Percentiles rank a stretch among this genome's conserved stretches.
Evolutionary conservation across 1,140 invertebrate genomes (phyloP).

Genomic region (Drosophila azteca): DNA sequence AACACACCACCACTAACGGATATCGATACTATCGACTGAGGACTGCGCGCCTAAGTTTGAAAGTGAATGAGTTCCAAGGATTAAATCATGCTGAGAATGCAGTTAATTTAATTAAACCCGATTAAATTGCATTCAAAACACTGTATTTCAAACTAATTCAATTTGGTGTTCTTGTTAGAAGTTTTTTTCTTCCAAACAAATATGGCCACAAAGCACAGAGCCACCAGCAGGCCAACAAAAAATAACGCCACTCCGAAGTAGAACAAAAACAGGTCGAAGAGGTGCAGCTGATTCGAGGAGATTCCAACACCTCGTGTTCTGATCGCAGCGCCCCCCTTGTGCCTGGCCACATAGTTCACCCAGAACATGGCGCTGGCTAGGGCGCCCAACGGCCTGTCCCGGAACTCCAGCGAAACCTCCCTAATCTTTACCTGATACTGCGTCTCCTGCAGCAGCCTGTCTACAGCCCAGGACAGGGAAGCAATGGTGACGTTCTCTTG

Average conservation of each 20-base stretch:
- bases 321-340: conserved; percentile 84
- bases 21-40: too few relatives aligned
- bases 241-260: conserved; percentile 46
- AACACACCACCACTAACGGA: too few relatives aligned
- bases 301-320: conserved; percentile 65
- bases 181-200: conserved; percentile 49
- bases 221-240: conserved; percentile 30
- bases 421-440: conserved; percentile 82
- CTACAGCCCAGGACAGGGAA: conserved; percentile 70
- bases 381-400: conserved; percentile 85
- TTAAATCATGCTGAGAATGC: too few relatives aligned
- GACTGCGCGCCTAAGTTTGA: too few relatives aligned
- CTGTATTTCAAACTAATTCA: conserved; percentile 50
- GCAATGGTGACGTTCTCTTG: conserved; percentile 59
- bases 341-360: conserved; percentile 86
- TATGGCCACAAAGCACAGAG: conserved; percentile 29
- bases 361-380: conserved; percentile 86
- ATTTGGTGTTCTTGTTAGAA: conserved; percentile 52
- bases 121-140: not conserved
- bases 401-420: conserved; percentile 84
- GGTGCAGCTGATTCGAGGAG: conserved; percentile 63
- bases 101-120: not conserved
- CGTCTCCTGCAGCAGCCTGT: conserved; percentile 49
- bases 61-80: too few relatives aligned
- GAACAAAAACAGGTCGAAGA: conserved; percentile 69